Base-by-base conservation (phyloP, 1,140 invertebrate species). In the Bilobella aurantiaca region DNA sequence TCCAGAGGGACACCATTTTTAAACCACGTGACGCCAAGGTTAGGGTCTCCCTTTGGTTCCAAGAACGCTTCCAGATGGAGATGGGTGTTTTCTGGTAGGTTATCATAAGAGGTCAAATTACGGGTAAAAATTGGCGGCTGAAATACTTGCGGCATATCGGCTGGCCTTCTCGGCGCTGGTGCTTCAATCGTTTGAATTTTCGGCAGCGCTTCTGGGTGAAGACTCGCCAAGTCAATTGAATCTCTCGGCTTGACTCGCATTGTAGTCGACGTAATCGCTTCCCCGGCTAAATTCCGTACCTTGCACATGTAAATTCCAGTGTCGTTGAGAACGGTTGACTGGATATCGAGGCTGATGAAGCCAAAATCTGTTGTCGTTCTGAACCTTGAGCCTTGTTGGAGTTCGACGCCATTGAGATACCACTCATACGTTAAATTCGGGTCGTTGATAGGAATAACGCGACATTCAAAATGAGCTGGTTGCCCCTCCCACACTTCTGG, bases 381-480 rank as follows among this genome's bases (percentile, higher is more conserved):
- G 80, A 93, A 88, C 63, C 92, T 82, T 62, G 91, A 91, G 85
- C 89, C 90, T 84, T 91, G 86, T 82, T 94, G 88, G 62, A 94
- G 80, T 81, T 92, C 88, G 21, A 93, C 84, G 69, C 93, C 94
- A 76, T 97, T 96, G 56, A 93, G 86, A 74, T 88, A 95, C 94
- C 94, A 97, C 78, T 96, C 90, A 71, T 94, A 94, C 74, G 86
- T 82, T 49, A 96, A 79, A 72, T 85, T 89, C 14, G 91, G 83
- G 79, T 97, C 96, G 5, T 94, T 93, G 65, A 95, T 90, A 37
- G 93, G 93, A 28, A 96, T 87, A n/a, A 98, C 91, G 53, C 91
- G 84, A 67, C 92, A 94, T 79, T 98, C 93, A 77, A 97, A 98
- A 79, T 93, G 93, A 67, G 93, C 93, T 69, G 90, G 85, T 77